Base-by-base conservation (phyloP, 2,797 vertebrate genomes). In the Nannoperca australis region DNA sequence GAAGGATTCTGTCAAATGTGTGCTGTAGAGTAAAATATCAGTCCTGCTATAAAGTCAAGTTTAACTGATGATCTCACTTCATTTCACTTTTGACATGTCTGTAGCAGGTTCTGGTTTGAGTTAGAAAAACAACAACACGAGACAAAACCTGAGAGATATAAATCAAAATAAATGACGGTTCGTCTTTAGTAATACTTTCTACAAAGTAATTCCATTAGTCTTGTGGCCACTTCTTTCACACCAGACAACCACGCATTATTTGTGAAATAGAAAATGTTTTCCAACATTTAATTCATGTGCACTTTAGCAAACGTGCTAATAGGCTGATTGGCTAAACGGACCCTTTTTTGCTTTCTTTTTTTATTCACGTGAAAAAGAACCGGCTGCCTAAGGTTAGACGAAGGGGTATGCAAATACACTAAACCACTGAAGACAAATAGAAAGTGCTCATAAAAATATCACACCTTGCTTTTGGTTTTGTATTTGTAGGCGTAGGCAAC, bases 371-470 rank as follows among this genome's bases (percentile, higher is more conserved):
- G 45, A 83, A 84, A 83, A 77, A n/a, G 1, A 30, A 30, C n/a
- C 54, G 17, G 20, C 53, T 7, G 13, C 6, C 49, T 14, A 27
- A 70, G 13, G 34, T 56, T 34, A 30, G 1, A 59, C 34, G 5
- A 10, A 22, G 22, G 34, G 13, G 14, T 54, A 64, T 70, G 68
- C 55, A 77, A 62, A 79, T 62, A 4, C 81, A 45, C 65, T 4
- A 65, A 88, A 79, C 78, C 70, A 14, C 85, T 0, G 10, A 34
- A 49, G 7, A 81, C n/a, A 20, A 20, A 65, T 4, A 54, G 67
- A 84, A 86, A 87, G 81, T 70, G 54, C 24, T 73, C 40, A 34
- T 30, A 30, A 54, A 56, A 47, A 7, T 5, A 38, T 18, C 40
- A 32, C 32, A 40, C 34, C 60, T 10, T 10, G 17, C 14, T 49